phyloP scores from a whole-genome alignment of 2,888 invertebrate species.

The Leptura quadrifasciata region DNA sequence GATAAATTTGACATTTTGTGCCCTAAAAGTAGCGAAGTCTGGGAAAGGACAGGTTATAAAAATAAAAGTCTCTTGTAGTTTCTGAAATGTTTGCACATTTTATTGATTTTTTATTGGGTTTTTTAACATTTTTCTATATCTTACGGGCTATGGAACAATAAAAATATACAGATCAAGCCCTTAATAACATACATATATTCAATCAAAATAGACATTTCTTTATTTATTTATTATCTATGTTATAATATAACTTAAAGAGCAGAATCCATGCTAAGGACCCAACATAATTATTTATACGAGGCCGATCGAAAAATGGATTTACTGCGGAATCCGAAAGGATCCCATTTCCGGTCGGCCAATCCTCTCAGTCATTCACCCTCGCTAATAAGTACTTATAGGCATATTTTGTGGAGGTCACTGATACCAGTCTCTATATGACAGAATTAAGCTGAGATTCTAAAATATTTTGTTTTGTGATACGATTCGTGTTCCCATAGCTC shows the following conservation, averaged over 20 bases:
- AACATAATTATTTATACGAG: constrained; percentile 33
- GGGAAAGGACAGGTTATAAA: background rate
- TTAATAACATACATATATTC: constrained; percentile 71
- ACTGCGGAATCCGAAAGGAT: background rate
- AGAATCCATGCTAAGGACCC: constrained; percentile 62
- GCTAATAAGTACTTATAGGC: constrained; percentile 69
- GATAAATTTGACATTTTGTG: no score
- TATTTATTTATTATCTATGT: constrained; percentile 63
- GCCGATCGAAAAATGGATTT: constrained; percentile 18
- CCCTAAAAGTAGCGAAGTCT: no score
- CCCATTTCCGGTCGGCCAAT: constrained; percentile 59
- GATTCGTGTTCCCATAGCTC: constrained; percentile 41
- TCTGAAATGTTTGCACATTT: constrained; percentile 63
- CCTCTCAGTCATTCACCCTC: constrained; percentile 69
- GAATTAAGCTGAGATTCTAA: constrained; percentile 57
- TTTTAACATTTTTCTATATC: constrained; percentile 67
- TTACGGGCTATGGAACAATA: constrained; percentile 71
- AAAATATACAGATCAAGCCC: constrained; percentile 72
- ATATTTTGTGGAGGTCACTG: constrained; percentile 63
- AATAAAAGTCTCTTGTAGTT: constrained; percentile 29
- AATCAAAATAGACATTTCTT: constrained; percentile 65
- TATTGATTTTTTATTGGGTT: constrained; percentile 70
- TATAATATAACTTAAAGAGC: constrained; percentile 65
- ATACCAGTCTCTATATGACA: constrained; percentile 60
- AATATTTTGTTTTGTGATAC: constrained; percentile 19